phyloP scores from a whole-genome alignment of 2,888 invertebrate genomes.

The Trichogramma dendrolimi region DNA sequence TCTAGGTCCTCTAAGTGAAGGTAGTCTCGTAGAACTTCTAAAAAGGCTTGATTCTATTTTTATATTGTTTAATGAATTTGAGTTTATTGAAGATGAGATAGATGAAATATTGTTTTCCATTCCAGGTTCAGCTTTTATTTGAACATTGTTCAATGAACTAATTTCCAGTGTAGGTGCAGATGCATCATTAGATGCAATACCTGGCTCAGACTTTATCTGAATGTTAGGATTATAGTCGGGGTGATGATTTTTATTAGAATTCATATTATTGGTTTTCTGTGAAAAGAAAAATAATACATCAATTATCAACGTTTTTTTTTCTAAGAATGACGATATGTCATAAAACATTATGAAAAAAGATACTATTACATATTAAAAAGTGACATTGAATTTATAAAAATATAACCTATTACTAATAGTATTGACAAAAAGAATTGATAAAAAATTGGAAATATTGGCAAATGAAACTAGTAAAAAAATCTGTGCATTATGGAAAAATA shows the following conservation, averaged over 20 bases:
- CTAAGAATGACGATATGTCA: no score
- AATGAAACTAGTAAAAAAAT: no score
- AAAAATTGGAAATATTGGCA: no score
- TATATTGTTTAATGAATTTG: constrained; percentile 32
- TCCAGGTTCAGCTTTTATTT: constrained; percentile 40
- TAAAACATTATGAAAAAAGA: no score
- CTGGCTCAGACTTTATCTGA: constrained; percentile 26
- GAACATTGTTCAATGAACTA: constrained; percentile 17
- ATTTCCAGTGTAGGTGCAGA: constrained; percentile 6
- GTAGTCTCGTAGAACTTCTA: constrained; percentile 39
- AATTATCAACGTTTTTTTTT: no score
- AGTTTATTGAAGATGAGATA: constrained; percentile 7
- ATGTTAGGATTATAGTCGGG: constrained; percentile 23
- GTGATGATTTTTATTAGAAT: not conserved
- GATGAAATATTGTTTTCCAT: constrained; percentile 25
- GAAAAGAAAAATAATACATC: no score
- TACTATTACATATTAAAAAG: no score
- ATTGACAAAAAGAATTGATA: no score
- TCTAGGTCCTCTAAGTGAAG: constrained; percentile 46
- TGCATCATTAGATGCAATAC: constrained; percentile 4
- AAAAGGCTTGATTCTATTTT: constrained; percentile 42
- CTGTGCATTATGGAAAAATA: no score
- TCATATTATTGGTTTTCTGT: no score
- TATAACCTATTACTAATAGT: no score
- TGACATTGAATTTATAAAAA: no score